phyloP scores from a whole-genome alignment of 2,888 invertebrate species.

The Carpatolechia fugitivella region DNA sequence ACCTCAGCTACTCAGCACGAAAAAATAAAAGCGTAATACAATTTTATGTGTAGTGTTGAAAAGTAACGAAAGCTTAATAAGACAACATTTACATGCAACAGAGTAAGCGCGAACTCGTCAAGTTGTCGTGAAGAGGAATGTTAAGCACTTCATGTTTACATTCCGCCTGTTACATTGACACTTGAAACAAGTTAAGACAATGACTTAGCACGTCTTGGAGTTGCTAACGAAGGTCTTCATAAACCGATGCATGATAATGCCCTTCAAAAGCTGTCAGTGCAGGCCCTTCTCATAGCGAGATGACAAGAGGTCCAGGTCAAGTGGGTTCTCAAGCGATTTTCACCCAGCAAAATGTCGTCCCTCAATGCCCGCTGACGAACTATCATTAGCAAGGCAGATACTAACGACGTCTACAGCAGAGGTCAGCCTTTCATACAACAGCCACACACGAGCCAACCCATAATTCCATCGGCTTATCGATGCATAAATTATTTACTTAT shows the following conservation, averaged over 20 bases:
- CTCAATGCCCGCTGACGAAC: slow-evolving; percentile 38
- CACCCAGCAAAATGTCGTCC: slow-evolving; percentile 30
- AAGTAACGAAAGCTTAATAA: slow-evolving; percentile 4
- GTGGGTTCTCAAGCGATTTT: slow-evolving; percentile 23
- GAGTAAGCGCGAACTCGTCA: slow-evolving; percentile 15
- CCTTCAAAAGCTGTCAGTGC: slow-evolving; percentile 5
- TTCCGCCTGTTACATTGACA: not conserved
- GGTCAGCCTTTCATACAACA: slow-evolving; percentile 25
- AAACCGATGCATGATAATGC: slow-evolving; percentile 2
- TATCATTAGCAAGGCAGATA: slow-evolving; percentile 31
- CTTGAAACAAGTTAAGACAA: slow-evolving; percentile 2
- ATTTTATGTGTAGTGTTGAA: not conserved
- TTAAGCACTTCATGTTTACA: slow-evolving; percentile 4
- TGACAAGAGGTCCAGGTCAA: slow-evolving; percentile 16
- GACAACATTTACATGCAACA: slow-evolving; percentile 25
- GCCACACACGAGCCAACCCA: slow-evolving; percentile 4
- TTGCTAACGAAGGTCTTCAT: not conserved
- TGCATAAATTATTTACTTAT: slow-evolving; percentile 10
- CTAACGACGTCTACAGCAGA: slow-evolving; percentile 28
- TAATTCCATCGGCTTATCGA: slow-evolving; percentile 6
- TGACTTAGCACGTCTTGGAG: slow-evolving; percentile 6
- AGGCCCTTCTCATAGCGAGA: slow-evolving; percentile 6
- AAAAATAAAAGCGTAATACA: not conserved
- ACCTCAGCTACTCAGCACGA: too few species aligned
- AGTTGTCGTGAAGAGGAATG: slow-evolving; percentile 4